Evolutionary conservation across 1,140 invertebrate genomes (phyloP).

Genomic region (Mactra quadrangularis): DNA sequence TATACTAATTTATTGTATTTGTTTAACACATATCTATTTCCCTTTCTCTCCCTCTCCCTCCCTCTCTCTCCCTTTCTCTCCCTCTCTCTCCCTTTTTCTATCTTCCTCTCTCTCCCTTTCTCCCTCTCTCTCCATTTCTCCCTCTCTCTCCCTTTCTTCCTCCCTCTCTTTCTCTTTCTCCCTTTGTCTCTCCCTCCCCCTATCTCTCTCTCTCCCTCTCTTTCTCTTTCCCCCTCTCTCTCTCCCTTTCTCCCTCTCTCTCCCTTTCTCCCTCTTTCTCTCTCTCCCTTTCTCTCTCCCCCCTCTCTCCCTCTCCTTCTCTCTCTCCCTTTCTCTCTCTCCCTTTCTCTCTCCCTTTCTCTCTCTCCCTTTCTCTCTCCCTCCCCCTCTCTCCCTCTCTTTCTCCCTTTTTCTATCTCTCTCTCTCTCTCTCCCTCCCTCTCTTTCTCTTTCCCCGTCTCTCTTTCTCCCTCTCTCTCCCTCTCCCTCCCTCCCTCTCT

Average conservation of each 20-base stretch:
- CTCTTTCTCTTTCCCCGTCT: too few relatives aligned
- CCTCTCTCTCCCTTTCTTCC: too few relatives aligned
- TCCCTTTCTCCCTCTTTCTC: not conserved
- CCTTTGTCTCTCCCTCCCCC: not conserved
- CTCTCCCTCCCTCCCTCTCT: not conserved
- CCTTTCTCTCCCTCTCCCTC: not conserved
- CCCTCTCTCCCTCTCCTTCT: not conserved
- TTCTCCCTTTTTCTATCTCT: too few relatives aligned
- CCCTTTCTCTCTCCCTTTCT: not conserved
- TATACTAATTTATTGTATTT: too few relatives aligned
- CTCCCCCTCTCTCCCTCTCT: not conserved
- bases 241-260: not conserved
- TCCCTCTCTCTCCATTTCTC: too few relatives aligned
- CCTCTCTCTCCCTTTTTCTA: too few relatives aligned
- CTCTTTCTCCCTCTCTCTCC: conserved; percentile 5
- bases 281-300: not conserved
- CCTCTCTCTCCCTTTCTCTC: not conserved
- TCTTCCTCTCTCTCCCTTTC: too few relatives aligned
- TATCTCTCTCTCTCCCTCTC: too few relatives aligned
- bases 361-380: not conserved
- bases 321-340: not conserved
- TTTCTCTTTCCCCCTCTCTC: not conserved
- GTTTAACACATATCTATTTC: not conserved
- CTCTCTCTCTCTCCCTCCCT: too few relatives aligned
- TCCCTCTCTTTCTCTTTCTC: not conserved